phyloP scores from a whole-genome alignment of 2,888 invertebrate genomes.

The Tetramorium bicarinatum region DNA sequence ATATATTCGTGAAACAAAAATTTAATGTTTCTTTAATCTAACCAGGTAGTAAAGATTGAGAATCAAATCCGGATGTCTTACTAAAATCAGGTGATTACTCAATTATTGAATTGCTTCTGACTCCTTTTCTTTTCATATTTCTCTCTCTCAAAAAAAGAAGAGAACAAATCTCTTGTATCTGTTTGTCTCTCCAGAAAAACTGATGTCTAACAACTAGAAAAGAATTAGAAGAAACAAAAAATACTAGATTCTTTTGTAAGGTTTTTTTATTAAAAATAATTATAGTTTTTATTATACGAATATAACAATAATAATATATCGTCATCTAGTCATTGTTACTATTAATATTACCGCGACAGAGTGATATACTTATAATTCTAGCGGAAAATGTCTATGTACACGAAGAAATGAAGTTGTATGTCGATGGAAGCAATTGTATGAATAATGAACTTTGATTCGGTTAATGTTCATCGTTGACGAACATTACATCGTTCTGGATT shows the following conservation, averaged over 20 bases:
- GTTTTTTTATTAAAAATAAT: slow-evolving; percentile 74
- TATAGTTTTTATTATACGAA: slow-evolving; percentile 53
- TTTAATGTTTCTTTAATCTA: neutral
- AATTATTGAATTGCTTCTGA: too few relatives aligned
- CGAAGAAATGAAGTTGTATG: neutral
- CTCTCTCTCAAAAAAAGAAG: neutral
- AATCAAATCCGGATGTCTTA: neutral
- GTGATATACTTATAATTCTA: slow-evolving; percentile 56
- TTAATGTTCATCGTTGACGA: slow-evolving; percentile 52
- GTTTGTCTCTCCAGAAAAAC: neutral
- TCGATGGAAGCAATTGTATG: slow-evolving; percentile 27
- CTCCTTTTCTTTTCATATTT: neutral
- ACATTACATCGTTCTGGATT: slow-evolving; percentile 38
- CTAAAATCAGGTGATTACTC: too few relatives aligned
- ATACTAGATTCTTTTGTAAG: slow-evolving; percentile 33
- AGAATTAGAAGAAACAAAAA: neutral
- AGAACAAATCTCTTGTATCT: neutral
- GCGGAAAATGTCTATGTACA: slow-evolving; percentile 67
- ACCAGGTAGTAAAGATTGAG: neutral
- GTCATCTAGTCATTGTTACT: slow-evolving; percentile 43
- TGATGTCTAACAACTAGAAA: neutral
- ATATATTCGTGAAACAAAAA: neutral
- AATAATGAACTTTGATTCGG: slow-evolving; percentile 22
- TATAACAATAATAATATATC: slow-evolving; percentile 63
- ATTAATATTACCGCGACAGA: slow-evolving; percentile 41